These are phyloP conservation scores for Actinia equina DNA, from an alignment of 64 coral and sea anemone genomes.

Conservation along the genomic window DNA sequence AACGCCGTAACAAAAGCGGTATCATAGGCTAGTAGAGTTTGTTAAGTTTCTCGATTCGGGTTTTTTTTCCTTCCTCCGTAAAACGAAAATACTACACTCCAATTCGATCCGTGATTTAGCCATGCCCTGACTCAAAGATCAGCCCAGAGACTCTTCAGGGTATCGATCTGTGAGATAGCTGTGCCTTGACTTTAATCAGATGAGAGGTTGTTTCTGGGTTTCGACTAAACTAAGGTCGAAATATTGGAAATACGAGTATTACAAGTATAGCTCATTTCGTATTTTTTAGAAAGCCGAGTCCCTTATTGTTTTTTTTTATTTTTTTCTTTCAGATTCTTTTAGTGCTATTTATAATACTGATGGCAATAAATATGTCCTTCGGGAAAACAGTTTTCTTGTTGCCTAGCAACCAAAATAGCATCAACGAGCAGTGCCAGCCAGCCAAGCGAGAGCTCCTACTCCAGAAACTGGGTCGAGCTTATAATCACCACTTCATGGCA, in stretches of 20 bases:
- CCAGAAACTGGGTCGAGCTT: slow-evolving; percentile 47
- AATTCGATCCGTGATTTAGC: background rate
- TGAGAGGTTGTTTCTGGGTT: background rate
- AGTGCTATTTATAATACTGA: background rate
- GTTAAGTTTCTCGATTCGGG: too few species aligned
- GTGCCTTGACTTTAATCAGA: background rate
- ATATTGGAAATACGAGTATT: too few species aligned
- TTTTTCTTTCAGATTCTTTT: background rate
- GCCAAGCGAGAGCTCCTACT: slow-evolving; percentile 62
- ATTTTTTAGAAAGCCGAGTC: too few species aligned
- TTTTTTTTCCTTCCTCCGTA: too few species aligned
- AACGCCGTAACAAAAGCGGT: too few species aligned
- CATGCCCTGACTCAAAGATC: background rate
- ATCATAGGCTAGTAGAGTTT: too few species aligned
- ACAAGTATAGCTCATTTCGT: too few species aligned
- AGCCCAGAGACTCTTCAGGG: too few species aligned
- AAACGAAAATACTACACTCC: too few species aligned
- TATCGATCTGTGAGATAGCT: too few species aligned
- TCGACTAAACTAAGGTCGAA: background rate
- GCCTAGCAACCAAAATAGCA: background rate
- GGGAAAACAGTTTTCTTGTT: background rate
- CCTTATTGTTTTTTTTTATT: too few species aligned
- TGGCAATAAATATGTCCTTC: background rate
- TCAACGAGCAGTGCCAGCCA: background rate
- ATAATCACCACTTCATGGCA: slow-evolving; percentile 76